Percentiles rank a stretch among this genome's conserved stretches.
Conservation (phyloP, 64 coral and sea anemone species). For the Stichodactyla helianthus region DNA sequence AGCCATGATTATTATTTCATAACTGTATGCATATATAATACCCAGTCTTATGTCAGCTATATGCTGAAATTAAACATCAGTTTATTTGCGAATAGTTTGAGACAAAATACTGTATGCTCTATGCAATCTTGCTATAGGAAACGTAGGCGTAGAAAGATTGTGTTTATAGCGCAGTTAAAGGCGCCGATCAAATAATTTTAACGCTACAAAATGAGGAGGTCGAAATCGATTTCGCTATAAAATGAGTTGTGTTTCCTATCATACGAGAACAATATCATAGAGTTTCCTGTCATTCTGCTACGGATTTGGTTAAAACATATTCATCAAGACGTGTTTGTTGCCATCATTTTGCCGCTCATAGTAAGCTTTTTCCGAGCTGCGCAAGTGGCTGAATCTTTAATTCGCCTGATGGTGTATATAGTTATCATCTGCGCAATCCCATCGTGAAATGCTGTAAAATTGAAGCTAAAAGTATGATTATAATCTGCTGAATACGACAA, state of each 20-base stretch:
- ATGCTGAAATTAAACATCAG: not conserved
- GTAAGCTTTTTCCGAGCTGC: not conserved
- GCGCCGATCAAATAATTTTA: not conserved
- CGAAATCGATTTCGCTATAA: not conserved
- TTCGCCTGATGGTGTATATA: not conserved
- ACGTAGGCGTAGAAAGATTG: not conserved
- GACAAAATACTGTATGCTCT: not conserved
- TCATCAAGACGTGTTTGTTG: not conserved
- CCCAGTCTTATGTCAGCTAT: not conserved
- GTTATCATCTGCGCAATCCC: not conserved
- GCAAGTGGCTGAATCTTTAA: not conserved
- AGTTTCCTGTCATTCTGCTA: not conserved
- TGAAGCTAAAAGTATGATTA: not conserved
- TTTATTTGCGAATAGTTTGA: not conserved
- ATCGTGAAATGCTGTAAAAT: not conserved
- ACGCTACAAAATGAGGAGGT: not conserved
- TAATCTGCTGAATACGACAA: not conserved
- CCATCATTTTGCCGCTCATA: not conserved
- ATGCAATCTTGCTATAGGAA: not conserved
- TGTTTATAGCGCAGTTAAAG: not conserved
- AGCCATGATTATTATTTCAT: too few relatives aligned
- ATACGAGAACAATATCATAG: not conserved
- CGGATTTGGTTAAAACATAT: not conserved
- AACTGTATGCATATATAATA: not conserved
- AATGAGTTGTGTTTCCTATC: not conserved